Evolutionary conservation across 2,888 invertebrate genomes (phyloP), one percentile per base, ranked within the genome.

Genomic region (Dasysyrphus albostriatus): DNA sequence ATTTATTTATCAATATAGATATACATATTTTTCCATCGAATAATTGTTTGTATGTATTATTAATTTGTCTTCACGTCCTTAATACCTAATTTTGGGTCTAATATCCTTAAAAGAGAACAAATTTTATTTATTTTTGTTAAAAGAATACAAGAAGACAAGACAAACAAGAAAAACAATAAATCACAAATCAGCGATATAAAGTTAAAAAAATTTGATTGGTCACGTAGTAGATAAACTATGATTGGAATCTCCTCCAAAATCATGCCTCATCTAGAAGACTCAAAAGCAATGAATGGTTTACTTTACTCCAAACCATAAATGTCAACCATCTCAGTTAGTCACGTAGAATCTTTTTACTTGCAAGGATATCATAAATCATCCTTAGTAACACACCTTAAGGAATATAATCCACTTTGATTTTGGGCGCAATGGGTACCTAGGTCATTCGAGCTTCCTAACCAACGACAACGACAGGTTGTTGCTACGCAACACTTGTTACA

Each of bases 281-380:
- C 29, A 54, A 8, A 29, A 14, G 49, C 14, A 29, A 54, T 54
- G 19, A 54, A 29, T 3, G 12, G 7, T 24, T 54, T 3, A 42
- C 1, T 12, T 6, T 14, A 3, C 14, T 29, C 8, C 6, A 54
- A 54, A 29, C 8, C 29, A 29, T 34, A 16, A 58, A 58, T 59
- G 39, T 24, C 61, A 39, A 39, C 19, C 39, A 39, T 39, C 39
- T 24, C 61, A 39, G 10, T 37, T 34, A 7, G 24, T 24, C 61
- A 61, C 61, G 61, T 61, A 61, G 7, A 61, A 61, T 42, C 39
- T 14, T 61, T n/a, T 61, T 24, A 42, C 39, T 37, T 39, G 39
- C 24, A 61, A 61, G 61, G 39, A 61, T 61, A 61, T 61, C 61
- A 61, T 61, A 61, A 61, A 61, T 61, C 39, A 61, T 61, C 39